Evolutionary conservation across 2,113 vertebrate species (phyloP).

Genomic region (Piaya cayana): DNA sequence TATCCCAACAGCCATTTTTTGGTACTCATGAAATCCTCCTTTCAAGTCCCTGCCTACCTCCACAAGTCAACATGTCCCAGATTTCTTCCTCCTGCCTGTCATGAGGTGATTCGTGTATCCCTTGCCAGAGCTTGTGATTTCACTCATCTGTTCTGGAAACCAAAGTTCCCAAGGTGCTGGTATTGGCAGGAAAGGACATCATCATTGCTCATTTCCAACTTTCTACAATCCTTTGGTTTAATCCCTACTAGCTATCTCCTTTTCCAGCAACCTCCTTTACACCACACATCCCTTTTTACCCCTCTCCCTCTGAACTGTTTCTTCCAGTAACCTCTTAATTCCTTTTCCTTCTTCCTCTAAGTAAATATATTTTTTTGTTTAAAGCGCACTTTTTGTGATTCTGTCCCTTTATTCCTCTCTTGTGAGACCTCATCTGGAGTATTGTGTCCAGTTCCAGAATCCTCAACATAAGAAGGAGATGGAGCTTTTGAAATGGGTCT

Average conservation of each 20-base stretch:
- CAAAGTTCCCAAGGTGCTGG: not conserved
- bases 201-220: not conserved
- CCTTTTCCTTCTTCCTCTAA: not conserved
- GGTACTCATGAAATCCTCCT: not conserved
- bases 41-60: not conserved
- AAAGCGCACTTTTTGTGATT: not conserved
- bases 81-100: slow-evolving; percentile 3
- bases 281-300: not conserved
- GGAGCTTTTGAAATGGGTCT: no score
- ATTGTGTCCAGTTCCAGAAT: no score
- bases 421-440: no score
- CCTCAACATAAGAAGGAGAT: no score
- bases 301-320: not conserved
- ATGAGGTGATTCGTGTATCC: not conserved
- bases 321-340: not conserved
- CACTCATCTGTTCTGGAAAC: not conserved
- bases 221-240: not conserved
- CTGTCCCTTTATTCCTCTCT: no score
- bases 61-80: not conserved
- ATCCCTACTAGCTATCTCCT: not conserved
- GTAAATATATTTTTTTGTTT: not conserved
- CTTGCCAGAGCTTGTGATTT: not conserved
- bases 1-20: not conserved
- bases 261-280: not conserved
- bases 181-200: not conserved